Base-by-base conservation (phyloP, 2,888 invertebrate species). In the Rhagonycha lutea region DNA sequence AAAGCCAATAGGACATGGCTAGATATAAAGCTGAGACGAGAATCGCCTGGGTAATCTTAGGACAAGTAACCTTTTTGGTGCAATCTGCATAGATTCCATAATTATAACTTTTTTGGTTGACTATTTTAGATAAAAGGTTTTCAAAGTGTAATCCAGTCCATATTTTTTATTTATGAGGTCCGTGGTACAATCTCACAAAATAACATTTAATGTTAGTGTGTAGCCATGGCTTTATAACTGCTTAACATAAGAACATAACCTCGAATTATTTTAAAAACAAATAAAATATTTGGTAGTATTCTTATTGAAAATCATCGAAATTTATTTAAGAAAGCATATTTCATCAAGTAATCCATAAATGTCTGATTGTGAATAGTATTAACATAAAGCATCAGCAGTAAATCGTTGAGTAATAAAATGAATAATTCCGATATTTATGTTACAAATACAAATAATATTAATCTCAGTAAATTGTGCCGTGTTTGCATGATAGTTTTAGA, bases 401-500 rank as follows among this genome's bases (percentile, higher is more conserved):
- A 63, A 11, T 14, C 14, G 4, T 14, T 63, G 61, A 73, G 75
- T 72, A 69, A 68, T 61, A 76, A 67, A 69, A 75, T 73, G 76
- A 77, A 78, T 67, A 74, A 68, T 65, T 71, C 70, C 23, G 70
- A 73, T 61, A 74, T 47, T 67, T 75, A 74, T 68, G 47, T 68
- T 63, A 61, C 74, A 18, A n/a, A 26, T 63, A 61, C 74, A 18
- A n/a, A 26, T 18, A 26, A 26, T 47, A 47, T 47, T 47, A 47
- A 47, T 47, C 7, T 47, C n/a, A n/a, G 47, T 73, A 80, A 81
- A 79, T 78, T 81, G 63, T 83, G 83, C 70, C 75, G 83, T 67
- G 75, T 83, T 47, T 83, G 83, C 75, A 81, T 81, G 81, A 73
- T 69, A 68, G 28, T 63, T 14, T 26, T 82, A 47, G 76, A 79